phyloP scores from a whole-genome alignment of 2,797 vertebrate species.

The Cuniculus paca region DNA sequence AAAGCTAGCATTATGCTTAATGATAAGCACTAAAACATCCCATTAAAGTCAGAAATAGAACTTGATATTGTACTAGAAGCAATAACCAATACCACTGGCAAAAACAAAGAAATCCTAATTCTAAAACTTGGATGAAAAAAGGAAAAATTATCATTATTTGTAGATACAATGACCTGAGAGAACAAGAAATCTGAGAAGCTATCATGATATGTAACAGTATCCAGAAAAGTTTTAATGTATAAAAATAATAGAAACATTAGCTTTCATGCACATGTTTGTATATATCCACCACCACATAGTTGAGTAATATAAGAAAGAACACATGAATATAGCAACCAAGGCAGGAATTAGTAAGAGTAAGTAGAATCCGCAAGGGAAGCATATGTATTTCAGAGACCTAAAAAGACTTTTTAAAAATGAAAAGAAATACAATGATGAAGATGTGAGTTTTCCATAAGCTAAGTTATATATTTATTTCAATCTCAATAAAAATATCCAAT shows the following conservation, averaged over 20 bases:
- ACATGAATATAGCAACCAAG: background rate
- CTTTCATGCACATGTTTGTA: background rate
- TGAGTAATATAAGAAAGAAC: background rate
- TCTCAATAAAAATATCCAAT: background rate
- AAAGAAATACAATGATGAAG: background rate
- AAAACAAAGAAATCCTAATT: constrained; percentile 51
- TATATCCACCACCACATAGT: background rate
- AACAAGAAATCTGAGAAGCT: constrained; percentile 41
- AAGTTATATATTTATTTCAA: background rate
- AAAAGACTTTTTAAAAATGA: background rate
- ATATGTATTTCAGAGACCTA: background rate
- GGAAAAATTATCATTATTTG: background rate
- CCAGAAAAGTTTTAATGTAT: background rate
- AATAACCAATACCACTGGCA: background rate
- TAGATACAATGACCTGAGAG: background rate
- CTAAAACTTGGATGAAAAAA: constrained; percentile 18
- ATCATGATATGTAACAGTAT: background rate
- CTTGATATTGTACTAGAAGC: background rate
- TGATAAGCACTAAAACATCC: constrained; percentile 38
- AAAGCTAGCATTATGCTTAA: constrained; percentile 34
- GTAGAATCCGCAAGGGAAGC: background rate
- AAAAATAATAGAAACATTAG: background rate
- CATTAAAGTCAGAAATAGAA: constrained; percentile 34
- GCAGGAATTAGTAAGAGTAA: background rate
- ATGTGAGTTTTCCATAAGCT: background rate